Evolutionary conservation across 2,113 vertebrate species (phyloP).

Genomic region (Balaeniceps rex): DNA sequence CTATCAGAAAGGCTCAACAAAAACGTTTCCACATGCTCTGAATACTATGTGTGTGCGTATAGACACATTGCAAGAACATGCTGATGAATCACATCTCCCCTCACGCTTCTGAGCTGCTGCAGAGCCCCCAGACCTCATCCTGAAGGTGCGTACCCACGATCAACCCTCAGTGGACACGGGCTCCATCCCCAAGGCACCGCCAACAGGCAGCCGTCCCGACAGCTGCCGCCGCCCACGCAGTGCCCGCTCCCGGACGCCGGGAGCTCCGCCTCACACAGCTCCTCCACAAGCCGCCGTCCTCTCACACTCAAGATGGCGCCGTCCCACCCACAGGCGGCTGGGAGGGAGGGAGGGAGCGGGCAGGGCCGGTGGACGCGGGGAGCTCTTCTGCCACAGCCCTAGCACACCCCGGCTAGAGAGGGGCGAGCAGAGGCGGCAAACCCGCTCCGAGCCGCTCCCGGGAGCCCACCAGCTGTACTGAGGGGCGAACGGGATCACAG

Average conservation of each 20-base stretch:
- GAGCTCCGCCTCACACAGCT: background rate
- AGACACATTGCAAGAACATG: fast-evolving
- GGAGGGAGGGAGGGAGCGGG: no score
- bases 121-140: no score
- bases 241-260: no score
- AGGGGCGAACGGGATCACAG: fast-evolving
- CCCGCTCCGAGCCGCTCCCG: fast-evolving
- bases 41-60: fast-evolving
- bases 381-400: background rate
- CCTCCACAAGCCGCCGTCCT: fast-evolving
- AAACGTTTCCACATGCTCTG: fast-evolving
- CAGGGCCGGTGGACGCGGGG: fast-evolving
- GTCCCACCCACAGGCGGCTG: fast-evolving
- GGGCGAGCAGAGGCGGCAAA: fast-evolving
- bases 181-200: fast-evolving
- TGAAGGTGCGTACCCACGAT: fast-evolving
- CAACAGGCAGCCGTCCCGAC: background rate
- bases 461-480: fast-evolving
- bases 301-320: background rate
- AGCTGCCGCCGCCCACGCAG: no score
- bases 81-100: no score
- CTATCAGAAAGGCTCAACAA: background rate
- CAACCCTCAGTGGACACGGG: background rate
- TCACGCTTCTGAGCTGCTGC: fast-evolving
- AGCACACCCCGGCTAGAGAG: no score